Evolutionary conservation across 1,140 invertebrate genomes (phyloP), one percentile per base, ranked within the genome.

Genomic region (Ostrea denselamellosa): DNA sequence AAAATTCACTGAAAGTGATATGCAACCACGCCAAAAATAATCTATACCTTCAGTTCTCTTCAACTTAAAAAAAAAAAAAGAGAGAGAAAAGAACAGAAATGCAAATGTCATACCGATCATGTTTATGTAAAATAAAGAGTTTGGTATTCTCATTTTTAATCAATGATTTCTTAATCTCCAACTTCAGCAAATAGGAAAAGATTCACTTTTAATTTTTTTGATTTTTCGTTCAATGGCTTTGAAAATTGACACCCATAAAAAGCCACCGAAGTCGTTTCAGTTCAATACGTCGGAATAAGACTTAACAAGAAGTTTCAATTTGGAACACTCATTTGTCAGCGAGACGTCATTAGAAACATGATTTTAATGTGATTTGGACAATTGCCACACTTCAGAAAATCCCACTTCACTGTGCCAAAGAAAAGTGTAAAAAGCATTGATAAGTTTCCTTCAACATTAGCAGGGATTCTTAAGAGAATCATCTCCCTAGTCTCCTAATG

Each of bases 321-420:
- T 77, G 25, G 28, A 77, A 77, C 68, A 77, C 9, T 77, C 68
- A 25, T 77, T 77, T 34, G 25, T 77, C 68, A 77, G 25, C 25
- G 68, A 77, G 22, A 77, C 28, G 25, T 77, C 25, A 77, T 9
- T 28, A 10, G 25, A 77, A 77, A 77, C 68, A 77, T 77, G 68
- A 77, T 28, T 77, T 77, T 77, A 77, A 77, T 77, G 68, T 77
- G 68, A 77, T 77, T 77, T 77, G 68, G 8, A 28, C 22, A 77
- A 77, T 22, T 77, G 22, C 68, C 8, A 77, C 22, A 77, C 68
- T 34, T 17, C 68, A 34, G 25, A 77, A 25, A 77, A 77, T 34
- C 22, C 28, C 25, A 4, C 68, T 9, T 3, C 68, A 14, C 12
- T 34, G 25, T 34, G 12, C 28, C 68, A 17, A 12, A 22, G 68